Base-by-base conservation (phyloP, 2,113 vertebrate genomes). In the Phalacrocorax aristotelis region DNA sequence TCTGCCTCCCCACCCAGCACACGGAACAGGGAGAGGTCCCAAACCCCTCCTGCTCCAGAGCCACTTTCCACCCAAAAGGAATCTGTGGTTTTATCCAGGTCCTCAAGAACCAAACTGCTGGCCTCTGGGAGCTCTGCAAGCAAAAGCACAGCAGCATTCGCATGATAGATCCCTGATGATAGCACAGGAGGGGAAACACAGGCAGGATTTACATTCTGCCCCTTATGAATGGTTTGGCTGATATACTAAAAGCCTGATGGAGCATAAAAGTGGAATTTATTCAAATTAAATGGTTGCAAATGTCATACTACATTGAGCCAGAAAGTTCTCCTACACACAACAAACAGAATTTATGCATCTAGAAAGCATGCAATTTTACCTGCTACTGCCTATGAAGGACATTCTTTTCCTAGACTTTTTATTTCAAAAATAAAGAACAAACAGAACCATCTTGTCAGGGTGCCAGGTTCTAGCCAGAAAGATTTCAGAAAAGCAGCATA, bases 281-380 rank as follows among this genome's bases (percentile, higher is more conserved):
- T 96, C 94, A 51, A 69, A 94, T 94, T 96, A 95, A 98, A 88
- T 57, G 82, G 87, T 97, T 96, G 86, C 96, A 98, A 97, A 97
- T 97, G 94, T 96, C 96, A 60, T 70, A 42, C 82, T 91, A 21
- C 77, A 83, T 86, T 30, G 76, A 87, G 95, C 95, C 93, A 68
- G 77, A 19, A 95, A 83, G 72, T 64, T 95, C 87, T 91, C 80
- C 68, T 15, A 66, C 90, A 93, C 23, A 61, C 95, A 96, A 82
- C 81, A 75, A n/a, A 84, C 8, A 5, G 80, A 91, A 90, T 89
- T 60, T 27, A 42, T 8, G 20, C 58, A 78, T 79, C 10, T 8
- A 61, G 83, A 15, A 36, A 90, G 91, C 81, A 42, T 61, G 89
- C 74, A 64, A 4, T 6, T 87, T 95, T 91, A 96, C 94, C 95